phyloP scores from a whole-genome alignment of 2,797 vertebrate species.

The Ctenosaura bakeri region DNA sequence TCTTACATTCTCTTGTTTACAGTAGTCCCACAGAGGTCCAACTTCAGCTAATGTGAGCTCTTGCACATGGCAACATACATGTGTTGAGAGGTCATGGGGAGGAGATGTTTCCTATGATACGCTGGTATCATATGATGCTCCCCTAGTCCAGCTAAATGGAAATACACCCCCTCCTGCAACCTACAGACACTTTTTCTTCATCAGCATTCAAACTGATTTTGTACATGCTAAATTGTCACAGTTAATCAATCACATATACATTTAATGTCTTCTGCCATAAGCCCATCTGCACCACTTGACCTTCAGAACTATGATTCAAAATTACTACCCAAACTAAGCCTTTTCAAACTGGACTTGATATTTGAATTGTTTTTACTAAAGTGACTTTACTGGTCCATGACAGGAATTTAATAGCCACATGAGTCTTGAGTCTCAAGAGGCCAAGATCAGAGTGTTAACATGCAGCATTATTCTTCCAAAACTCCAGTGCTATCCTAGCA shows the following conservation, averaged over 20 bases:
- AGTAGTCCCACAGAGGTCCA: not conserved
- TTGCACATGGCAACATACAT: too few species aligned
- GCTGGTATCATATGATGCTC: not conserved
- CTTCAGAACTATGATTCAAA: conserved; percentile 26
- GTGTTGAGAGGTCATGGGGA: not conserved
- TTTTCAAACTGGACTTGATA: conserved; percentile 18
- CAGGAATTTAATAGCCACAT: conserved; percentile 27
- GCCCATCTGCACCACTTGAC: conserved; percentile 25
- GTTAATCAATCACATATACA: conserved; percentile 11
- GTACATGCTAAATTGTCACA: conserved; percentile 7
- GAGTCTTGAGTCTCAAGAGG: conserved; percentile 5
- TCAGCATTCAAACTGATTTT: conserved; percentile 14
- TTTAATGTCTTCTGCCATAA: not conserved
- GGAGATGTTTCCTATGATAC: not conserved
- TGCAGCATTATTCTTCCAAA: not conserved
- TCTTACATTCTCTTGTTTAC: not conserved
- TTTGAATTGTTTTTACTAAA: conserved; percentile 12
- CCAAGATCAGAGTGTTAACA: not conserved
- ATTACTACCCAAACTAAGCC: conserved; percentile 33
- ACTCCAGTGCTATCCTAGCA: not conserved
- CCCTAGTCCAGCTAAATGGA: not conserved
- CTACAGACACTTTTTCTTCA: not conserved
- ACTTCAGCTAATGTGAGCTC: not conserved
- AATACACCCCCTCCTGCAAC: not conserved
- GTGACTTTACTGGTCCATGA: conserved; percentile 12